Percentiles rank a stretch among this genome's conserved stretches.
Evolutionary conservation across 1,140 invertebrate genomes (phyloP).

Genomic region (Aphaenogaster ashmeadi): DNA sequence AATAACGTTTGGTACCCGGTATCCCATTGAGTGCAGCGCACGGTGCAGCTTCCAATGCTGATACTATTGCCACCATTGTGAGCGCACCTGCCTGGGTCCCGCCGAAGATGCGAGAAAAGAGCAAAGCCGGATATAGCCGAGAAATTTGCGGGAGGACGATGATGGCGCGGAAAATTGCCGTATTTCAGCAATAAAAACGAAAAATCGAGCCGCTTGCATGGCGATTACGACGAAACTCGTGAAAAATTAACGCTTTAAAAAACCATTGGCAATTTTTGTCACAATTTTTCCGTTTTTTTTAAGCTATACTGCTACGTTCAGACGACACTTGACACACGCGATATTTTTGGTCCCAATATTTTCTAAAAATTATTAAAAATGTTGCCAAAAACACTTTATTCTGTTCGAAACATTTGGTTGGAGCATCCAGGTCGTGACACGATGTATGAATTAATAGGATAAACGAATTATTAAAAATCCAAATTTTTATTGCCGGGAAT

Average conservation of each 20-base stretch:
- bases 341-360: slow-evolving; percentile 40
- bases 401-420: not conserved
- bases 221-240: not conserved
- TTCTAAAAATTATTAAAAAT: slow-evolving; percentile 15
- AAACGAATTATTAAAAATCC: not conserved
- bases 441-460: not conserved
- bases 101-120: slow-evolving; percentile 52
- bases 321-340: not conserved
- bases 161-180: slow-evolving; percentile 13
- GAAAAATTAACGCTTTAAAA: slow-evolving; percentile 40
- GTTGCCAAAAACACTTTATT: not conserved
- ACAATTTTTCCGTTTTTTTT: slow-evolving; percentile 9
- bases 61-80: slow-evolving; percentile 52
- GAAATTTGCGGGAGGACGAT: slow-evolving; percentile 16
- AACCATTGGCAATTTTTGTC: not conserved
- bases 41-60: slow-evolving; percentile 42
- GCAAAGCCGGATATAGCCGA: slow-evolving; percentile 32
- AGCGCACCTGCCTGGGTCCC: slow-evolving; percentile 31
- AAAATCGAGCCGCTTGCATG: not conserved
- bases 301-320: not conserved
- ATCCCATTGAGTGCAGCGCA: slow-evolving; percentile 43
- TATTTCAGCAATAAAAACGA: slow-evolving; percentile 28
- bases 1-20: slow-evolving; percentile 55
- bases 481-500: not conserved
- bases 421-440: not conserved